A percentile compares a stretch with the other conserved stretches of the same genome.
Conservation (phyloP, 1,140 invertebrate genomes). For the Cherax destructor region DNA sequence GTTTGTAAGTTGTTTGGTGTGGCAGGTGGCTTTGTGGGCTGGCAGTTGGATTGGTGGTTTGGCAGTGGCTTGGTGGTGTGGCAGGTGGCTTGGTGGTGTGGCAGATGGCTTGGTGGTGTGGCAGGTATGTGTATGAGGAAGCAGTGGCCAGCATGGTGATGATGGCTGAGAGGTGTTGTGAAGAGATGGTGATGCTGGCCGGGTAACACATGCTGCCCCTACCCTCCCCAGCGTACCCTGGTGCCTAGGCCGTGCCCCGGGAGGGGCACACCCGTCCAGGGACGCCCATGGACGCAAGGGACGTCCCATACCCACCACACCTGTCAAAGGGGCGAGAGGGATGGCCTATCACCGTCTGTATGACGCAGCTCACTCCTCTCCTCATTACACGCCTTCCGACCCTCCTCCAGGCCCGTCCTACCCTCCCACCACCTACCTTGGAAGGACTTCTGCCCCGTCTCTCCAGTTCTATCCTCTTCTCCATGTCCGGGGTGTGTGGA, state of each 20-base stretch:
- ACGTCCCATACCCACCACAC: slow-evolving; percentile 41
- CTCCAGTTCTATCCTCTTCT: slow-evolving; percentile 93
- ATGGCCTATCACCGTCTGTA: slow-evolving; percentile 7
- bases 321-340: slow-evolving; percentile 27
- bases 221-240: neutral
- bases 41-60: too few species aligned
- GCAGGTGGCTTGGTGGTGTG: too few species aligned
- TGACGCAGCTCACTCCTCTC: slow-evolving; percentile 49
- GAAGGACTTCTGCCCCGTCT: slow-evolving; percentile 87
- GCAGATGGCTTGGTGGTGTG: too few species aligned
- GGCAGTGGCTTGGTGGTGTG: too few species aligned
- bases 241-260: neutral
- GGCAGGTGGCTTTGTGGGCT: too few species aligned
- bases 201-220: neutral
- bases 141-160: neutral
- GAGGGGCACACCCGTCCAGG: neutral
- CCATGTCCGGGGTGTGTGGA: slow-evolving; percentile 80
- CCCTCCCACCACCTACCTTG: slow-evolving; percentile 80
- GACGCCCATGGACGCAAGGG: neutral
- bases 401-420: neutral
- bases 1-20: too few species aligned
- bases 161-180: neutral
- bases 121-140: neutral
- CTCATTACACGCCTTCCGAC: neutral
- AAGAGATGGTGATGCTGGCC: neutral